A percentile compares a stretch with the other conserved stretches of the same genome.
Conservation (phyloP, 2,797 vertebrate genomes). For the Coccyzus lansbergi region DNA sequence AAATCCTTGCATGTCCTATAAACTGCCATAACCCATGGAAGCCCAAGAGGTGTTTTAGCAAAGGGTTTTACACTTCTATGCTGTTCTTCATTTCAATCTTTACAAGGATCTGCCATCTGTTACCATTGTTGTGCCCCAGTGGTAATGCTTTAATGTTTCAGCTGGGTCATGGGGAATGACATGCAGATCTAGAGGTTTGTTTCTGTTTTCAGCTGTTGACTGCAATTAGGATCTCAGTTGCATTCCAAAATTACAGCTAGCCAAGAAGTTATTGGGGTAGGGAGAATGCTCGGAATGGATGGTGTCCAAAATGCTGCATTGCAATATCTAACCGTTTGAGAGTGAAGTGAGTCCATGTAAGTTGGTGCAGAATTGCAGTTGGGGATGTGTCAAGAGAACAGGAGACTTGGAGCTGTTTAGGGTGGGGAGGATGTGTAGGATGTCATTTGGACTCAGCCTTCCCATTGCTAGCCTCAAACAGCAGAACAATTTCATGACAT, state of each 20-base stretch:
- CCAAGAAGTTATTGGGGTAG: not conserved
- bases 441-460: rapidly evolving
- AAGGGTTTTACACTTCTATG: not conserved
- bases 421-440: not conserved
- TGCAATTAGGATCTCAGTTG: not conserved
- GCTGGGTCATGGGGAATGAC: not conserved
- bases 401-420: not conserved
- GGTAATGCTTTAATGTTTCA: rapidly evolving
- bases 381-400: not conserved
- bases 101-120: not conserved
- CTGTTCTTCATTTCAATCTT: not conserved
- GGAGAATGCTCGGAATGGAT: not conserved
- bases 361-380: not conserved
- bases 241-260: not conserved
- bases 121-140: rapidly evolving
- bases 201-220: not conserved
- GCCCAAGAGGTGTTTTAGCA: not conserved
- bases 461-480: not conserved
- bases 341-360: not conserved
- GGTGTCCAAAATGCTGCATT: not conserved
- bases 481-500: not conserved
- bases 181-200: not conserved
- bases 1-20: not conserved
- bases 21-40: not conserved
- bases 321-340: not conserved